phyloP scores from a whole-genome alignment of 2,888 invertebrate genomes.

The Hydropsyche betteni region DNA sequence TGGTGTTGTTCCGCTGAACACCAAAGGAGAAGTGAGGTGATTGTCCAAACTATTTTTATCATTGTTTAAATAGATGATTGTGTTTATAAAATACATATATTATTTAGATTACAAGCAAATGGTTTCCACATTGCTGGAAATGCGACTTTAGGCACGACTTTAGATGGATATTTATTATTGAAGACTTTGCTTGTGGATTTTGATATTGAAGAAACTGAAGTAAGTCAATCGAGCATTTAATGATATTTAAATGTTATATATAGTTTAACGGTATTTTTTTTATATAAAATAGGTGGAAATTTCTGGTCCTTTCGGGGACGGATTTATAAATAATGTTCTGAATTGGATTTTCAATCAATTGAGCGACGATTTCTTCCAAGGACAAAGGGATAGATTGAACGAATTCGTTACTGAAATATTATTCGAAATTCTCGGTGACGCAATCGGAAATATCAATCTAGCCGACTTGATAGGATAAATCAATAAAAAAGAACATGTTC shows the following conservation, averaged over 20 bases:
- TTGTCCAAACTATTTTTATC: not conserved
- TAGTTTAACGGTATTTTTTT: too few relatives aligned
- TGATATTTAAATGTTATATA: too few relatives aligned
- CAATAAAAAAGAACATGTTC: not conserved
- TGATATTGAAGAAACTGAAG: slow-evolving; percentile 22
- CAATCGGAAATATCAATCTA: slow-evolving; percentile 5
- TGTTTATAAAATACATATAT: too few relatives aligned
- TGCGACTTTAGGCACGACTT: slow-evolving; percentile 20
- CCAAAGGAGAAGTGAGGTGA: slow-evolving; percentile 21
- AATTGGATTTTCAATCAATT: slow-evolving; percentile 33
- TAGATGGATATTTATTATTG: slow-evolving; percentile 29
- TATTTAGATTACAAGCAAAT: slow-evolving; percentile 13
- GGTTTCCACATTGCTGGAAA: slow-evolving; percentile 30
- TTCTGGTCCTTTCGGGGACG: not conserved
- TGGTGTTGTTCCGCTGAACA: slow-evolving; percentile 12
- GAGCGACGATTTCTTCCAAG: slow-evolving; percentile 34
- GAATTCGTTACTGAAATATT: not conserved
- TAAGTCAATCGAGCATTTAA: not conserved
- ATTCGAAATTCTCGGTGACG: slow-evolving; percentile 6
- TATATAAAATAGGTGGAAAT: slow-evolving; percentile 3
- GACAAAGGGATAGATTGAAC: slow-evolving; percentile 22
- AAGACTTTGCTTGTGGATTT: slow-evolving; percentile 30
- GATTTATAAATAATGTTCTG: slow-evolving; percentile 12
- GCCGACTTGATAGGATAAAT: not conserved
- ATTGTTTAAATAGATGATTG: not conserved